These are phyloP conservation scores for Troglohyphantes excavatus DNA, from an alignment of 2,888 invertebrate genomes.

Conservation along the genomic window DNA sequence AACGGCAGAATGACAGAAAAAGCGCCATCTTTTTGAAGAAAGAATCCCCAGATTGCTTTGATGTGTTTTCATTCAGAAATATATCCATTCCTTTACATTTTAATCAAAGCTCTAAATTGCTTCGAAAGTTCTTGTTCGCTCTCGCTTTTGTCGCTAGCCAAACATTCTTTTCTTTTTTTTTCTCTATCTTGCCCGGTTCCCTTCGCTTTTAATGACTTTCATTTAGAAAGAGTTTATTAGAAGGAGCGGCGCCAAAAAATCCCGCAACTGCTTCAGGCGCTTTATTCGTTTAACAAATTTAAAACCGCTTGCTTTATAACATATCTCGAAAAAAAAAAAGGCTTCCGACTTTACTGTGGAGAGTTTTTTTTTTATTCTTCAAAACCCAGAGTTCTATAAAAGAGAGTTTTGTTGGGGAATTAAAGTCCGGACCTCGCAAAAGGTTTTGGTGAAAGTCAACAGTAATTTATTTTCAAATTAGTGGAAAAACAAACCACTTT, in stretches of 20 bases:
- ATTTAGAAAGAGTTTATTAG: constrained; percentile 68
- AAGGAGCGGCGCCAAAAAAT: constrained; percentile 35
- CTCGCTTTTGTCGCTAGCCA: constrained; percentile 47
- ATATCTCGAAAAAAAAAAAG: constrained; percentile 14
- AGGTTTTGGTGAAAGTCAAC: constrained; percentile 66
- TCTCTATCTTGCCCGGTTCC: neutral
- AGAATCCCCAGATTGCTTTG: constrained; percentile 36
- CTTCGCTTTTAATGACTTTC: constrained; percentile 63
- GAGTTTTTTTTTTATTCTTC: neutral
- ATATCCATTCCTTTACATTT: constrained; percentile 58
- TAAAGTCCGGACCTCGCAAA: constrained; percentile 45
- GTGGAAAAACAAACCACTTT: constrained; percentile 62
- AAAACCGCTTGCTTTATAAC: constrained; percentile 40
- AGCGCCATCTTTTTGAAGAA: constrained; percentile 48
- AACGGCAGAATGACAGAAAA: constrained; percentile 36
- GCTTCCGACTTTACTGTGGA: neutral
- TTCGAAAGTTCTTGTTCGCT: constrained; percentile 43
- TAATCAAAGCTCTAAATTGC: constrained; percentile 71
- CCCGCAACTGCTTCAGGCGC: constrained; percentile 45
- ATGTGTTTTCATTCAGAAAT: constrained; percentile 67
- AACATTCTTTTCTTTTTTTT: constrained; percentile 12
- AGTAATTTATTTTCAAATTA: constrained; percentile 73
- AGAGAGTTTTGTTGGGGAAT: constrained; percentile 55
- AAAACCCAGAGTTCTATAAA: constrained; percentile 36
- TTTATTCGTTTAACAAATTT: constrained; percentile 70